Conservation (phyloP, 1,140 invertebrate species). For the Danaus plexippus region DNA sequence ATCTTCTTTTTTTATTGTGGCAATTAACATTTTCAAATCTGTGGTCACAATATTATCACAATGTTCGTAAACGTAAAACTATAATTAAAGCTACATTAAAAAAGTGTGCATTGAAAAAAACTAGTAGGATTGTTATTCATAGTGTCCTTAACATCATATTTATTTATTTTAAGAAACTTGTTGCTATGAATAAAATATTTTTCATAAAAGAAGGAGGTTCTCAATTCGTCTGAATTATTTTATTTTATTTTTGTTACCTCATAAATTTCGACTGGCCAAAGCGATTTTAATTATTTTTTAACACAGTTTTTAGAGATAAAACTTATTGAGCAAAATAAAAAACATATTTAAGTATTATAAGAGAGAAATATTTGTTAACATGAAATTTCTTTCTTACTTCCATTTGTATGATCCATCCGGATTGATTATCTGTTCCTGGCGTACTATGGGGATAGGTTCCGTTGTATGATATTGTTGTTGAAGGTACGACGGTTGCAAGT, state of each 20-base stretch:
- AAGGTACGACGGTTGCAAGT: conserved; percentile 33
- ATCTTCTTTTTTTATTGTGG: not conserved
- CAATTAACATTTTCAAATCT: not conserved
- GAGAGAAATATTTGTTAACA: not conserved
- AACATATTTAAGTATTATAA: not conserved
- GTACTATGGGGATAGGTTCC: conserved; percentile 75
- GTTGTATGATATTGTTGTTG: conserved; percentile 50
- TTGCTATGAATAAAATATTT: too few species aligned
- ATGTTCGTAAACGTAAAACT: not conserved
- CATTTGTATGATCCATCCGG: conserved; percentile 80
- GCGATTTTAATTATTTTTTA: too few species aligned
- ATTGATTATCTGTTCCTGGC: conserved; percentile 77
- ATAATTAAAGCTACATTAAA: not conserved
- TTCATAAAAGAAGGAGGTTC: too few species aligned
- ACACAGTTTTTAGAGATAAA: too few species aligned
- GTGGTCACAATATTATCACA: not conserved
- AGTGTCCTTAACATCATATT: too few species aligned
- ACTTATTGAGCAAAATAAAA: too few species aligned
- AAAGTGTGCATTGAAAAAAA: too few species aligned
- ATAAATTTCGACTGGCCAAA: too few species aligned
- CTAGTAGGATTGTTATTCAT: too few species aligned
- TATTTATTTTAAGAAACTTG: too few species aligned
- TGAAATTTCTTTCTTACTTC: conserved; percentile 46
- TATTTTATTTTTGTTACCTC: too few species aligned
- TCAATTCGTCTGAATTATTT: too few species aligned